phyloP scores from a whole-genome alignment of 2,113 vertebrate genomes.

The Sisor rabdophorus region DNA sequence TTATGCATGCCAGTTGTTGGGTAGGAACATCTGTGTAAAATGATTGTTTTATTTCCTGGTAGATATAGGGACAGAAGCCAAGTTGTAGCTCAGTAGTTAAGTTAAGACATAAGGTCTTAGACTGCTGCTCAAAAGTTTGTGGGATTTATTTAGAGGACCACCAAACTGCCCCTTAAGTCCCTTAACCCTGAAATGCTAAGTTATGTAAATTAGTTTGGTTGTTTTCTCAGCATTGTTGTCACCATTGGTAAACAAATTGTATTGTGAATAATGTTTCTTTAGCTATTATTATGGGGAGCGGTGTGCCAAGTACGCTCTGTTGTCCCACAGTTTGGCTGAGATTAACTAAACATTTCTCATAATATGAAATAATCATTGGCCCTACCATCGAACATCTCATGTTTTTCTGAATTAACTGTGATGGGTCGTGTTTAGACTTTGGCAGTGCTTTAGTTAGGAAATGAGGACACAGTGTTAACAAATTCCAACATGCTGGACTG shows the following conservation, averaged over 20 bases:
- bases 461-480: slow-evolving; percentile 22
- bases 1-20: background rate
- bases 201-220: too few relatives aligned
- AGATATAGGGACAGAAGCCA: background rate
- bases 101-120: too few relatives aligned
- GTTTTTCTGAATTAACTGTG: slow-evolving; percentile 10
- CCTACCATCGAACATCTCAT: slow-evolving; percentile 15
- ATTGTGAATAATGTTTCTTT: background rate
- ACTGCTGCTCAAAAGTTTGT: too few relatives aligned
- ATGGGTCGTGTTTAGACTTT: slow-evolving; percentile 17
- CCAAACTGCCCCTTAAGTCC: too few relatives aligned
- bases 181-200: too few relatives aligned
- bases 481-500: slow-evolving; percentile 23
- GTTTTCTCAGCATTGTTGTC: background rate
- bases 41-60: background rate
- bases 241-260: background rate
- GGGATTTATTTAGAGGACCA: too few relatives aligned
- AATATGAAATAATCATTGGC: slow-evolving; percentile 20
- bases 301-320: slow-evolving; percentile 22
- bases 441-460: slow-evolving; percentile 17
- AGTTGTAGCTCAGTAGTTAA: too few relatives aligned
- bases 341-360: slow-evolving; percentile 24
- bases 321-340: slow-evolving; percentile 2
- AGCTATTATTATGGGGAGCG: background rate
- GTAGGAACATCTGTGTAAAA: background rate